Percentiles rank a stretch among this genome's conserved stretches.
These are phyloP conservation scores for Hymenochirus boettgeri DNA, from an alignment of 2,113 vertebrate species.

Conservation along the genomic window DNA sequence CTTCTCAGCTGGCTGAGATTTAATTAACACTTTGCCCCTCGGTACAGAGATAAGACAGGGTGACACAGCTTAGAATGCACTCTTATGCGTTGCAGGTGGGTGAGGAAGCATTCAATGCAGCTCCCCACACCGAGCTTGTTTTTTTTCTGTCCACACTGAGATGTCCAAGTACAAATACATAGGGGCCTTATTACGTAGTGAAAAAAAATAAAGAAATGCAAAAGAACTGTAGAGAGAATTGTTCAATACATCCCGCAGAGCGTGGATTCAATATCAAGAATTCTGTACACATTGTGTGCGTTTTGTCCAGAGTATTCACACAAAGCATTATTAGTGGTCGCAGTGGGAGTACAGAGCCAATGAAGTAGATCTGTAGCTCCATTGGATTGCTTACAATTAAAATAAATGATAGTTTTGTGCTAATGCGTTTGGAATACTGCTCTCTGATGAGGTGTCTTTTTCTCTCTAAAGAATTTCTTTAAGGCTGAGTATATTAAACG, in stretches of 20 bases:
- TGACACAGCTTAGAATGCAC: slow-evolving; percentile 17
- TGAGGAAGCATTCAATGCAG: neutral
- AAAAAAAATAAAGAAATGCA: neutral
- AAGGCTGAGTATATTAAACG: slow-evolving; percentile 13
- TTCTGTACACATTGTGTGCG: slow-evolving; percentile 19
- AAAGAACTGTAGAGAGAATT: neutral
- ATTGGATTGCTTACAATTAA: slow-evolving; percentile 20
- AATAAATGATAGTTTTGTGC: slow-evolving; percentile 12
- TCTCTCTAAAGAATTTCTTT: slow-evolving; percentile 11
- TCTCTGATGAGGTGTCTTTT: slow-evolving; percentile 10
- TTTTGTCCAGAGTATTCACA: slow-evolving; percentile 33
- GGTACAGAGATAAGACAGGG: slow-evolving; percentile 15
- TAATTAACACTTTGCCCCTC: slow-evolving; percentile 35
- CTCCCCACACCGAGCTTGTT: slow-evolving; percentile 10
- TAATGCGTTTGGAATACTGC: slow-evolving; percentile 10
- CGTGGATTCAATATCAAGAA: slow-evolving; percentile 17
- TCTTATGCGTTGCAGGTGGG: slow-evolving; percentile 23
- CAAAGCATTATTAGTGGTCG: slow-evolving; percentile 38
- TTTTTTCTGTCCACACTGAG: neutral
- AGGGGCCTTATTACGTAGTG: neutral
- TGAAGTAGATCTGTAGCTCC: neutral
- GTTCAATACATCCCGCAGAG: slow-evolving; percentile 24
- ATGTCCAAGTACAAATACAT: neutral
- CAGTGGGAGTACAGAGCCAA: slow-evolving; percentile 24
- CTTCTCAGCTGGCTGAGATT: slow-evolving; percentile 29